phyloP scores from a whole-genome alignment of 2,888 invertebrate genomes.

The Parnassius orleans region DNA sequence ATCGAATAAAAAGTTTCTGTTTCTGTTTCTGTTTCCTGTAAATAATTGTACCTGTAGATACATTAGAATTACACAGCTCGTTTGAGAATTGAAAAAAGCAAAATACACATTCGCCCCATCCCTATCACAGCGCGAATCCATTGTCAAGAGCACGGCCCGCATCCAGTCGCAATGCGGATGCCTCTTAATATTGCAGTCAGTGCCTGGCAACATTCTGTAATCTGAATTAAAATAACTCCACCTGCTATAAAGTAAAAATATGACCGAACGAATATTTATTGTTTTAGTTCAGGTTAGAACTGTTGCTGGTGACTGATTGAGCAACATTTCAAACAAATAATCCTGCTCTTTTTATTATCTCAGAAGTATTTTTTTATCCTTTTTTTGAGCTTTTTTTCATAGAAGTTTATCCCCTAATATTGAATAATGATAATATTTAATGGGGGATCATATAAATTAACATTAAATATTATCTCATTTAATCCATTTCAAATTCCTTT shows the following conservation, averaged over 20 bases:
- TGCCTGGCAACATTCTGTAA: slow-evolving; percentile 24
- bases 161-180: slow-evolving; percentile 27
- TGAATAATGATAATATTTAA: too few species aligned
- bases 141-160: slow-evolving; percentile 22
- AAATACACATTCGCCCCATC: slow-evolving; percentile 3
- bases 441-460: too few species aligned
- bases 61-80: not conserved
- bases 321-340: not conserved
- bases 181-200: slow-evolving; percentile 27
- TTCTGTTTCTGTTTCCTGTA: too few species aligned
- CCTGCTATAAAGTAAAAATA: slow-evolving; percentile 14
- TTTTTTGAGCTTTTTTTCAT: too few species aligned
- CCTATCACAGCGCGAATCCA: slow-evolving; percentile 20
- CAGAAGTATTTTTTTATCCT: too few species aligned
- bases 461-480: too few species aligned
- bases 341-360: too few species aligned
- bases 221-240: slow-evolving; percentile 18
- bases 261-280: slow-evolving; percentile 7
- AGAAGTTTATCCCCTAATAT: too few species aligned
- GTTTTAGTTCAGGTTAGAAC: not conserved
- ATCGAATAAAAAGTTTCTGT: too few species aligned
- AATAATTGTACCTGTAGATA: too few species aligned
- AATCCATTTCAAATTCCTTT: too few species aligned
- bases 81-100: not conserved
- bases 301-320: not conserved